Conservation (phyloP, 1,140 invertebrate species). For the Heliconius hermathena region DNA sequence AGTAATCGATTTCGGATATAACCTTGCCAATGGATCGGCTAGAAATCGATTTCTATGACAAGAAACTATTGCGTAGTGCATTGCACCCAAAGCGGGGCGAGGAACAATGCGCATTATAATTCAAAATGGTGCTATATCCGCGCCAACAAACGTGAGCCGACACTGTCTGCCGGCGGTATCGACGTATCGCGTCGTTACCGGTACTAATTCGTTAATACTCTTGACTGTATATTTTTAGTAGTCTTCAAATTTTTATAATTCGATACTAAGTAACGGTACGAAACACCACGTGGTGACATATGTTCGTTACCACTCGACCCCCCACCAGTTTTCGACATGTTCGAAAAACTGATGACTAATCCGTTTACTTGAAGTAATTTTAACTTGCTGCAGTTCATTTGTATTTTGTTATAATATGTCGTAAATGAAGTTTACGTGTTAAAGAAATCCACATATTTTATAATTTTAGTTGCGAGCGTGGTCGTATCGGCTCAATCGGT, state of each 20-base stretch:
- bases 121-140: constrained; percentile 77
- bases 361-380: too few species aligned
- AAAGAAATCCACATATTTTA: not conserved
- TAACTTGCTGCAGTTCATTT: too few species aligned
- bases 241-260: too few species aligned
- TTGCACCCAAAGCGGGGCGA: constrained; percentile 69
- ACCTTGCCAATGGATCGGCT: constrained; percentile 60
- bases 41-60: constrained; percentile 77
- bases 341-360: constrained; percentile 14
- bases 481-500: constrained; percentile 40
- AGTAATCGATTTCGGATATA: constrained; percentile 31
- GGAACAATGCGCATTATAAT: constrained; percentile 80
- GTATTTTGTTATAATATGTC: not conserved
- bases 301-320: constrained; percentile 45
- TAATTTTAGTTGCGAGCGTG: constrained; percentile 20
- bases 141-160: constrained; percentile 65
- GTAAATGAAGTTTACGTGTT: not conserved
- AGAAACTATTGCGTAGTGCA: constrained; percentile 74
- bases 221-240: not conserved
- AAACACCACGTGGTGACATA: constrained; percentile 33
- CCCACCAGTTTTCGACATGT: constrained; percentile 40
- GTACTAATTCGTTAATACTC: constrained; percentile 56
- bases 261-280: not conserved
- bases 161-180: constrained; percentile 36
- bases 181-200: constrained; percentile 44